Percentiles rank a stretch among this genome's conserved stretches.
Conservation (phyloP, 2,113 vertebrate genomes). For the Odocoileus hemionus region DNA sequence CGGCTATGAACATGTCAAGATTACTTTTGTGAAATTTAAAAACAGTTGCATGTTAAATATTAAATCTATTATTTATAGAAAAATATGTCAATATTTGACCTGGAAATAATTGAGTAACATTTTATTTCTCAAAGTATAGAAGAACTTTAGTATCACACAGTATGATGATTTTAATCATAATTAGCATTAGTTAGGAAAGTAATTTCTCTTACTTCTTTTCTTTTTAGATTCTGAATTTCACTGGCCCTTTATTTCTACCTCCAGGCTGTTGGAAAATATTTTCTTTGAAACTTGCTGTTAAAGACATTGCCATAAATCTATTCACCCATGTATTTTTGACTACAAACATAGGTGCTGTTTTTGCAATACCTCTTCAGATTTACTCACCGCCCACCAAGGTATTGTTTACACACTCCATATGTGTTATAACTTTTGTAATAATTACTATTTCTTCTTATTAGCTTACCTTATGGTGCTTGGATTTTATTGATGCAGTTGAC, state of each 20-base stretch:
- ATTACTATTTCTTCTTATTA: neutral
- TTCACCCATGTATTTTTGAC: slow-evolving; percentile 86
- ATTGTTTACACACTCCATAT: neutral
- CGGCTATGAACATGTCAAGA: neutral
- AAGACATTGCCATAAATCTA: slow-evolving; percentile 82
- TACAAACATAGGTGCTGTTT: slow-evolving; percentile 86
- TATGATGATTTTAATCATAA: neutral
- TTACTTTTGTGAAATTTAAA: slow-evolving; percentile 4
- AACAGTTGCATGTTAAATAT: neutral
- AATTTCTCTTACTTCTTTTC: slow-evolving; percentile 63
- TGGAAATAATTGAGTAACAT: neutral
- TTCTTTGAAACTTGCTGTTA: slow-evolving; percentile 87
- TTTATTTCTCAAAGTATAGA: neutral
- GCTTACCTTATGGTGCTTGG: neutral
- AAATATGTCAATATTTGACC: neutral
- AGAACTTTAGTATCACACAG: neutral
- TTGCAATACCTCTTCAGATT: slow-evolving; percentile 90
- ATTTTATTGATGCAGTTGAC: neutral
- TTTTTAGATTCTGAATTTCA: slow-evolving; percentile 90
- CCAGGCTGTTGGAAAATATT: slow-evolving; percentile 93
- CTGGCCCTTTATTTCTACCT: slow-evolving; percentile 83
- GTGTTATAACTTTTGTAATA: neutral
- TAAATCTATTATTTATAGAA: neutral
- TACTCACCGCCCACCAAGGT: slow-evolving; percentile 82
- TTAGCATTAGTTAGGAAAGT: slow-evolving; percentile 47